A percentile compares a stretch with the other conserved stretches of the same genome.
phyloP scores from a whole-genome alignment of 2,113 vertebrate genomes.

The Cephalopterus ornatus region DNA sequence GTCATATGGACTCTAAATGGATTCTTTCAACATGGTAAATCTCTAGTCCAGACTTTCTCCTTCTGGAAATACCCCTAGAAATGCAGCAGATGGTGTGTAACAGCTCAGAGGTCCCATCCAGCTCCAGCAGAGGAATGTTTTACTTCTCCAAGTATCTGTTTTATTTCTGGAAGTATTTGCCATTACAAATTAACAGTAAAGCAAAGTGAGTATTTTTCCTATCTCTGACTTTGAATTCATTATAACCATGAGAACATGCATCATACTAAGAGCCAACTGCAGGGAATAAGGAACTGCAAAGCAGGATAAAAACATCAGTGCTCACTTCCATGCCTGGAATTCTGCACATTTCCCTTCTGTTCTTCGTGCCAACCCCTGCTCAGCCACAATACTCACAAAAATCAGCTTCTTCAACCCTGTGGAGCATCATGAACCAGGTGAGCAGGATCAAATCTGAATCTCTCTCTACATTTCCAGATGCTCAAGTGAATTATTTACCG shows the following conservation, averaged over 20 bases:
- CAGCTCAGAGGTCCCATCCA: background rate
- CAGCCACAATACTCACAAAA: background rate
- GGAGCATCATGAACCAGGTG: background rate
- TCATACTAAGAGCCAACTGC: background rate
- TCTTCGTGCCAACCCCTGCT: background rate
- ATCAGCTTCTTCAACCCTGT: background rate
- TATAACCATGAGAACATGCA: background rate
- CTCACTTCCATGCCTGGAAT: background rate
- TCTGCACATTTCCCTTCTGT: background rate
- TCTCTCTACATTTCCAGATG: background rate
- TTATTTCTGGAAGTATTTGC: background rate
- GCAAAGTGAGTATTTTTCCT: conserved; percentile 10
- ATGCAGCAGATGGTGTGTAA: background rate
- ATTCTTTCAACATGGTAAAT: background rate
- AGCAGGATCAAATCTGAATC: background rate
- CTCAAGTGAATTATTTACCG: background rate
- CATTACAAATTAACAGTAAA: conserved; percentile 43
- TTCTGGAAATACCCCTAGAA: background rate
- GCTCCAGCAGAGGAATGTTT: background rate
- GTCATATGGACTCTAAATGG: background rate
- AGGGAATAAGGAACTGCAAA: background rate
- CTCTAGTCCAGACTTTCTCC: conserved; percentile 10
- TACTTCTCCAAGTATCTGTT: background rate
- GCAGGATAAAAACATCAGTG: background rate
- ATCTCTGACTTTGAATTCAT: background rate